These are phyloP conservation scores for Phyllotreta striolata DNA, from an alignment of 2,888 invertebrate species.

Conservation along the genomic window DNA sequence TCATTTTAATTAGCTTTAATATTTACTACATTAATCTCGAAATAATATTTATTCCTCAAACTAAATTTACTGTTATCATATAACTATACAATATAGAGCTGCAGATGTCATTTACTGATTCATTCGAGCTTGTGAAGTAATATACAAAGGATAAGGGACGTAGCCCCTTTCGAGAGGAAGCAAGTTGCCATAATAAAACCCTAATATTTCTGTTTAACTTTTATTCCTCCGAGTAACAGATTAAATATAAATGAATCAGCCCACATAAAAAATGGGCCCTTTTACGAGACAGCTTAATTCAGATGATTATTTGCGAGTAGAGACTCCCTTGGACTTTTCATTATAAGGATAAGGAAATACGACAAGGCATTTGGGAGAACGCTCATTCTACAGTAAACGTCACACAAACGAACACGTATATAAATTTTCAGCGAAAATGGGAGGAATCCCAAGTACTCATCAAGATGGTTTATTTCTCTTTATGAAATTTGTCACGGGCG, in stretches of 20 bases:
- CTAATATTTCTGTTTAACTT: conserved; percentile 35
- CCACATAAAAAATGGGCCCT: conserved; percentile 35
- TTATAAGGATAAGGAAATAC: conserved; percentile 37
- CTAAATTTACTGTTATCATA: too few relatives aligned
- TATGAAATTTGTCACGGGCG: conserved; percentile 22
- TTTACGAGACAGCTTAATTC: conserved; percentile 42
- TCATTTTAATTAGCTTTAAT: too few relatives aligned
- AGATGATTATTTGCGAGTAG: conserved; percentile 39
- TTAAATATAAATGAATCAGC: conserved; percentile 38
- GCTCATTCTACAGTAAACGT: conserved; percentile 25
- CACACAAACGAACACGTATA: conserved; percentile 25
- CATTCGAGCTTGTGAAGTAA: too few relatives aligned
- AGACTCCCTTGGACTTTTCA: conserved; percentile 37
- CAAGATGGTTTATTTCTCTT: conserved; percentile 22
- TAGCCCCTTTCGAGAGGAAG: neutral
- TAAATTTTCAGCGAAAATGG: conserved; percentile 26
- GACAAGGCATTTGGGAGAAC: conserved; percentile 27
- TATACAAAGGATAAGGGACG: too few relatives aligned
- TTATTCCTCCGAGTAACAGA: conserved; percentile 34
- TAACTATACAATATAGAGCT: too few relatives aligned
- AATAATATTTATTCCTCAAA: too few relatives aligned
- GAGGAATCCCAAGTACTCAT: conserved; percentile 20
- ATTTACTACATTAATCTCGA: too few relatives aligned
- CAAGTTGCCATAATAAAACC: conserved; percentile 33
- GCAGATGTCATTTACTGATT: too few relatives aligned